Base-by-base conservation (phyloP, 2,888 invertebrate species). In the Aquatica leii region DNA sequence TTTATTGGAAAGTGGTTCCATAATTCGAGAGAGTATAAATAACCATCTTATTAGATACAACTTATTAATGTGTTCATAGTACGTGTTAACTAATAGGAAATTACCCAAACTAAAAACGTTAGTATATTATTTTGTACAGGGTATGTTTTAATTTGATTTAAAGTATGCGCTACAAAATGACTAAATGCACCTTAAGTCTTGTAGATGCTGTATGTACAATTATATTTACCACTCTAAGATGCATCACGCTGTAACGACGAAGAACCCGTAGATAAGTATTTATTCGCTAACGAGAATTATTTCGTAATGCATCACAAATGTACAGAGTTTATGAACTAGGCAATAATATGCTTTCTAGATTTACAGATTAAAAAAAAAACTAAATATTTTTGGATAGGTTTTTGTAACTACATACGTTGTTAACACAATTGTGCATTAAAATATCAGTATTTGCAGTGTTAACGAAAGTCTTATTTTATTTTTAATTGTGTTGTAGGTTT, bases 1-100 rank as follows among this genome's bases (percentile, higher is more conserved):
- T 57, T 35, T 43, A 18, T 9, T 54, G 56, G 49, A 40, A 24
- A 50, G 31, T 40, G 50, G 51, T 58, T 24, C 21, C 41, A 49
- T 57, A 56, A 57, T 57, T 49, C 6, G 20, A 11, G 31, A n/a
- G 9, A 24, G 24, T 21, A 12, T 51, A 34, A 49, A 20, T 57
- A 24, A 24, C 24, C 24, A 6, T 24, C 24, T 24, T 24, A 40
- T 24, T 51, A 15, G 35, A 51, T 20, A 20, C 21, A n/a, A 20
- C n/a, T 43, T 51, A 51, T 37, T 58, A 58, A 59, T 59, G 59
- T 59, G 59, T 59, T 59, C 59, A 59, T 46, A 59, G 46, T 24
- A 18, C 15, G 31, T 15, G 20, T 50, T 24, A 40, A 40, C 8
- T 37, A 37, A n/a, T 37, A 37, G 37, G 9, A 24, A 24, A 4